Evolutionary conservation across 2,113 vertebrate species (phyloP), one percentile per base, ranked within the genome.

Genomic region (Willisornis vidua): DNA sequence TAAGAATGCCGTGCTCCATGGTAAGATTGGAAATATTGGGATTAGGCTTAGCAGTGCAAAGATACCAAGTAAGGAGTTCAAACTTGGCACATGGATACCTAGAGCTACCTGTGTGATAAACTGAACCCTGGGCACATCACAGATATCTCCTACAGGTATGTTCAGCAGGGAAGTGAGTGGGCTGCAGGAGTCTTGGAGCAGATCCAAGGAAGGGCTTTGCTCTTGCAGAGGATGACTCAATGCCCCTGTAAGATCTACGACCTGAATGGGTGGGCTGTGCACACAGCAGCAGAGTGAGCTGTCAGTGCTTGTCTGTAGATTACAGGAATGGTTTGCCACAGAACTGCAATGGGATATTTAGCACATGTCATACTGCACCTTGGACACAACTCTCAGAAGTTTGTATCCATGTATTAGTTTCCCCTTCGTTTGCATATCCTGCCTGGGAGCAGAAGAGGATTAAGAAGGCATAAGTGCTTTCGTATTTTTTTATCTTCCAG

Each of bases 361-460:
- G 14, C 16, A 26, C 0, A 0, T 31, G 25, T 62, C 46, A 43
- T 51, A 23, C 24, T 51, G 54, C 33, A 23, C 9, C 41, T 65
- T 58, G 72, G 19, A 75, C 48, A 45, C 12, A 82, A 10, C 19
- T 17, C 19, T 54, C 66, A 72, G 65, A 55, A 67, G 5, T 25
- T 65, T 75, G 45, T 43, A 59, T 22, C 22, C 11, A 19, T 7
- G 76, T 54, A 7, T 6, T 29, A 5, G 12, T 46, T 89, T 72
- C 54, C 17, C 10, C 43, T 85, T 88, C 66, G 59, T 89, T 66
- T 79, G 18, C 39, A 25, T n/a, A 54, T 55, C 52, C 52, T 78
- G 12, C 12, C 15, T 61, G 39, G 45, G 37, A 92, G 11, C 33
- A 59, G 29, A 84, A 71, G 14, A 31, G 35, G 15, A 80, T 67